A percentile compares a stretch with the other conserved stretches of the same genome.
These are phyloP conservation scores for Listronotus bonariensis DNA, from an alignment of 1,140 invertebrate genomes.

Conservation along the genomic window DNA sequence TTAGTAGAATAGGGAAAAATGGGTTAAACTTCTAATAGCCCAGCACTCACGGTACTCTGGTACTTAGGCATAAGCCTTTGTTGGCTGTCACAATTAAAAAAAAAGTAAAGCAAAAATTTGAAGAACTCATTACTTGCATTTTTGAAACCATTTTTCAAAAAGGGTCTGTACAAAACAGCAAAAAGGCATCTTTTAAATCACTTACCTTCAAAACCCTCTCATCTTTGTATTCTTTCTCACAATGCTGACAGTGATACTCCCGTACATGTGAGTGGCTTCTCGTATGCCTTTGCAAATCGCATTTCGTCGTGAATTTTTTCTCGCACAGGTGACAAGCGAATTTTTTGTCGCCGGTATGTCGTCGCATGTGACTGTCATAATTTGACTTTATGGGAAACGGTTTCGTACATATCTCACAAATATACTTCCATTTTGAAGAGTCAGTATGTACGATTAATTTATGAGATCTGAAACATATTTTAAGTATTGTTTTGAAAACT, in stretches of 20 bases:
- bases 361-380: slow-evolving; percentile 38
- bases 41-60: too few species aligned
- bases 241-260: slow-evolving; percentile 31
- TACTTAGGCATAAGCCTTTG: too few species aligned
- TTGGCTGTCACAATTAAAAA: too few species aligned
- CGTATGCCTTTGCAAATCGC: slow-evolving; percentile 43
- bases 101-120: too few species aligned
- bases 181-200: too few species aligned
- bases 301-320: slow-evolving; percentile 65
- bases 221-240: slow-evolving; percentile 40
- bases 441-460: slow-evolving; percentile 40
- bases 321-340: slow-evolving; percentile 74
- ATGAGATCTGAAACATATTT: slow-evolving; percentile 29
- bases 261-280: slow-evolving; percentile 39
- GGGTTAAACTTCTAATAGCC: too few species aligned
- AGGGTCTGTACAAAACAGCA: too few species aligned
- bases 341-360: slow-evolving; percentile 60
- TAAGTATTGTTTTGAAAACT: not conserved
- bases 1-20: too few species aligned
- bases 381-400: slow-evolving; percentile 42
- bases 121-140: too few species aligned
- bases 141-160: too few species aligned
- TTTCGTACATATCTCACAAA: slow-evolving; percentile 49
- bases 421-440: slow-evolving; percentile 39
- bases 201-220: slow-evolving; percentile 40